Percentiles rank a stretch among this genome's conserved stretches.
These are phyloP conservation scores for Cyprinodon tularosa DNA, from an alignment of 2,113 vertebrate genomes.

Conservation along the genomic window DNA sequence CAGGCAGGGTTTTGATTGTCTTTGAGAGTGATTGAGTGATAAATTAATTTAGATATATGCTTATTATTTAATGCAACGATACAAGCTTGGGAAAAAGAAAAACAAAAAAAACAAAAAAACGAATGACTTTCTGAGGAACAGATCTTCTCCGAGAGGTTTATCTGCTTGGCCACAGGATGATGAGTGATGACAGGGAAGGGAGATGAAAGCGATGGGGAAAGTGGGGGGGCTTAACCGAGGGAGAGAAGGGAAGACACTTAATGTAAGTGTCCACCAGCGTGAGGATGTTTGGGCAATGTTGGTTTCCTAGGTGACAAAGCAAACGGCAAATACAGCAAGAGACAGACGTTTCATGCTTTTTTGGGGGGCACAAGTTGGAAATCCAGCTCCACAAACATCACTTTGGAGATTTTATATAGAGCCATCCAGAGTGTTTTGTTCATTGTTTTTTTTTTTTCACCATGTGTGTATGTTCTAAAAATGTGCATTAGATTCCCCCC, in stretches of 20 bases:
- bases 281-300: constrained; percentile 75
- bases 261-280: constrained; percentile 67
- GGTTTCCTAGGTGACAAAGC: constrained; percentile 77
- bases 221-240: constrained; percentile 25
- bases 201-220: constrained; percentile 15
- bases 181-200: constrained; percentile 46
- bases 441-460: constrained; percentile 17
- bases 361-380: constrained; percentile 29
- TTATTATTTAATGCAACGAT: neutral
- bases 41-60: neutral
- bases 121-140: constrained; percentile 11
- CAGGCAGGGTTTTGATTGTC: neutral
- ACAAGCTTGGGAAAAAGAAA: constrained; percentile 3
- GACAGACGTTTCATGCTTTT: constrained; percentile 60
- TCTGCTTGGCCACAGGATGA: constrained; percentile 51
- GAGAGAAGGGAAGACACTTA: constrained; percentile 60
- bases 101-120: constrained; percentile 19
- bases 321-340: constrained; percentile 72
- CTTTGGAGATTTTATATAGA: constrained; percentile 53
- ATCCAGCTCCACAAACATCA: constrained; percentile 55
- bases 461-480: constrained; percentile 2
- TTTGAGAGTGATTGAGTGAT: neutral
- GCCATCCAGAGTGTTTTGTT: constrained; percentile 38
- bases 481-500: constrained; percentile 5
- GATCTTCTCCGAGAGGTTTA: constrained; percentile 63